phyloP scores from a whole-genome alignment of 2,113 vertebrate genomes.

The Sakesphorus luctuosus region DNA sequence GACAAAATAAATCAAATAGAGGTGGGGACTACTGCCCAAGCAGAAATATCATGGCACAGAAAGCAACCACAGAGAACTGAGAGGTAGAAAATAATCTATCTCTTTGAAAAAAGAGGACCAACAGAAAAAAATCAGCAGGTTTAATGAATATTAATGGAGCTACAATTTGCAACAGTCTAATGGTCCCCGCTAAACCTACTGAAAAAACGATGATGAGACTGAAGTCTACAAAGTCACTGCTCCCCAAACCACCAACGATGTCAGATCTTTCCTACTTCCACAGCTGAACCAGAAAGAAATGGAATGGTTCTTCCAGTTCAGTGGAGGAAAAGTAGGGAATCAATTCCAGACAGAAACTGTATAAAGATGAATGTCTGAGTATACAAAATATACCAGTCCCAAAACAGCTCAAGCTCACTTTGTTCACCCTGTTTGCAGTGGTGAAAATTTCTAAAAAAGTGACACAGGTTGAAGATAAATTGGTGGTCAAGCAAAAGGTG shows the following conservation, averaged over 20 bases:
- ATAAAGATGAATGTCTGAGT: not conserved
- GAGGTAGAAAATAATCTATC: not conserved
- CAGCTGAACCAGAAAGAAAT: not conserved
- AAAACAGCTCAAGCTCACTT: not conserved
- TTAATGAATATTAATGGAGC: not conserved
- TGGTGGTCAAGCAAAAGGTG: not conserved
- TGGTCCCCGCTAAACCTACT: not conserved
- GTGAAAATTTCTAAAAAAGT: not conserved
- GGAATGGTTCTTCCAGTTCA: not conserved
- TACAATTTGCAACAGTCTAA: not conserved
- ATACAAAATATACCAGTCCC: not conserved
- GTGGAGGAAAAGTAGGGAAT: not conserved
- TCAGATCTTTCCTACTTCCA: not conserved
- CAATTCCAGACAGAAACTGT: not conserved
- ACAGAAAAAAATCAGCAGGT: not conserved
- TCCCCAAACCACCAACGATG: not conserved
- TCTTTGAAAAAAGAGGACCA: not conserved
- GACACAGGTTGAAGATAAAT: not conserved
- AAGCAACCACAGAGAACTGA: not conserved
- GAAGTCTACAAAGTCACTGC: not conserved
- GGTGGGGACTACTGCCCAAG: not conserved
- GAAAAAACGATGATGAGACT: not conserved
- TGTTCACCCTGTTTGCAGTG: not conserved
- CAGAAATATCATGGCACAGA: not conserved
- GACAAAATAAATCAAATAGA: not conserved